Percentiles rank a stretch among this genome's conserved stretches.
These are phyloP conservation scores for Dicaeum eximium DNA, from an alignment of 2,113 vertebrate species.

Conservation along the genomic window DNA sequence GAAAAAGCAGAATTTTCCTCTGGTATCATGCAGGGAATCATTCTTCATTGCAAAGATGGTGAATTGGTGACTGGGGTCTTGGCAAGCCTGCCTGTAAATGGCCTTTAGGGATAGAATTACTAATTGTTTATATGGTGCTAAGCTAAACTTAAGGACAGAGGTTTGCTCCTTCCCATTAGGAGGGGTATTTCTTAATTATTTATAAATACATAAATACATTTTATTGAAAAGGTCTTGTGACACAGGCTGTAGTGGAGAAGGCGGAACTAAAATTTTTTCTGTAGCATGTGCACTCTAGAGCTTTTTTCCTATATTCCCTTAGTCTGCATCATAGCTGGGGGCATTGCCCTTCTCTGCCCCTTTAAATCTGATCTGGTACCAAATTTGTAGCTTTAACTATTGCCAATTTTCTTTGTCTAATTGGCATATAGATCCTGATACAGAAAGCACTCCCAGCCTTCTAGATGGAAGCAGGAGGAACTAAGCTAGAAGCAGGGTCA, in stretches of 20 bases:
- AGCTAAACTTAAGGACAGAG: background rate
- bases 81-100: background rate
- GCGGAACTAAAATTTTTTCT: background rate
- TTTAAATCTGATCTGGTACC: background rate
- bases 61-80: background rate
- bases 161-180: background rate
- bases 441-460: background rate
- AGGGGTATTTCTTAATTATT: background rate
- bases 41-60: background rate
- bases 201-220: background rate
- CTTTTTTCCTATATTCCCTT: background rate
- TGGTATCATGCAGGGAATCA: accelerated
- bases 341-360: background rate
- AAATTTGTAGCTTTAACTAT: background rate
- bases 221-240: background rate
- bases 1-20: background rate
- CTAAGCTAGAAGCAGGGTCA: constrained; percentile 37
- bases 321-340: background rate
- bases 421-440: background rate
- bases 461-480: background rate
- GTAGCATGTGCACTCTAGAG: background rate
- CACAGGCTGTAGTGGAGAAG: background rate
- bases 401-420: background rate
- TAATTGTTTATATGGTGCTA: background rate
- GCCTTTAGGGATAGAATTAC: background rate